Percentiles rank a stretch among this genome's conserved stretches.
These are phyloP conservation scores for Pampusana beccarii DNA, from an alignment of 2,113 vertebrate species.

Conservation along the genomic window DNA sequence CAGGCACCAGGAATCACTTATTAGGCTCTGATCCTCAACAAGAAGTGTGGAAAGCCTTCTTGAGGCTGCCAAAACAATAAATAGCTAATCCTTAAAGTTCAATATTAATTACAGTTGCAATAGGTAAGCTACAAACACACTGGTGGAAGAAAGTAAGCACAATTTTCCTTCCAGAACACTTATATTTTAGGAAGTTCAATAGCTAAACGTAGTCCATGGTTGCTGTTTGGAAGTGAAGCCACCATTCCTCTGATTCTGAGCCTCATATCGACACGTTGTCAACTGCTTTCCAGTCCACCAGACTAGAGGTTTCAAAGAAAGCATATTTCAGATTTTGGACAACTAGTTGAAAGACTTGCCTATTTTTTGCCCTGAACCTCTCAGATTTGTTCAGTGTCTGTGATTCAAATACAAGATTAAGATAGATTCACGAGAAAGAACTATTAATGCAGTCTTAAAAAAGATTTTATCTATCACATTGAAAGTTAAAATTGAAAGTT, in stretches of 20 bases:
- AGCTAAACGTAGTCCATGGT: not conserved
- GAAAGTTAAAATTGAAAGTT: conserved; percentile 66
- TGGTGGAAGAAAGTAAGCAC: not conserved
- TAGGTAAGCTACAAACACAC: not conserved
- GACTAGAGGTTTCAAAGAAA: not conserved
- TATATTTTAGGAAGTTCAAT: not conserved
- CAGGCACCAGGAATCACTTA: not conserved
- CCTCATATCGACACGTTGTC: not conserved
- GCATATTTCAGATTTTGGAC: not conserved
- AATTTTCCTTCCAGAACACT: not conserved
- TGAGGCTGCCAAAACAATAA: not conserved
- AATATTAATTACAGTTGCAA: not conserved
- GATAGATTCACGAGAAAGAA: not conserved
- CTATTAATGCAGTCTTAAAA: not conserved
- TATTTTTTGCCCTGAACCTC: not conserved
- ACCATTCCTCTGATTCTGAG: not conserved
- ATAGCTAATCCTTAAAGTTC: not conserved
- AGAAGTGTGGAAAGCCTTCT: not conserved
- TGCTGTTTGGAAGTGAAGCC: not conserved
- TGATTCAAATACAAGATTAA: not conserved
- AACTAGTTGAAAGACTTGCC: not conserved
- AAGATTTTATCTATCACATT: conserved; percentile 43
- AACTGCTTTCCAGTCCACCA: not conserved
- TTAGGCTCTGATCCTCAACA: not conserved
- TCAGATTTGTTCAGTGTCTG: not conserved